Evolutionary conservation across 2,113 vertebrate species (phyloP), one percentile per base, ranked within the genome.

Genomic region (Echinops telfairi): DNA sequence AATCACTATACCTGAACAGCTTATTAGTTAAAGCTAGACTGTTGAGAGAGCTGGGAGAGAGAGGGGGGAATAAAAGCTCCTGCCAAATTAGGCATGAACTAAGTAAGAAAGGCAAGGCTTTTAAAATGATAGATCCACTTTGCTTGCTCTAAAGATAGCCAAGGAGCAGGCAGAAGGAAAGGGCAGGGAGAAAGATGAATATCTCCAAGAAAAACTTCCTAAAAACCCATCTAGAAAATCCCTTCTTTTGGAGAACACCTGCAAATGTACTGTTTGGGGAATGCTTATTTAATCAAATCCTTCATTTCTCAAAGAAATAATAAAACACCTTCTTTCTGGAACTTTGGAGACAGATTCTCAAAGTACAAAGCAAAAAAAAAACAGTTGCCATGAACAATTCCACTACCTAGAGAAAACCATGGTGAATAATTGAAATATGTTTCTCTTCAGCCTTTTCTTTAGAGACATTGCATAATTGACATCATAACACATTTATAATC

Each of bases 271-370:
- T 84, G 29, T 16, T 60, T 83, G 36, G 47, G 14, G 19, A 11
- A 68, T 33, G 20, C 6, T 15, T 81, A 4, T 47, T 78, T 77
- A 33, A 93, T 79, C 17, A 85, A 88, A 71, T 80, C 47, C 36
- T 57, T 95, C 0, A 64, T 79, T 82, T 23, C 20, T 19, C 33
- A 57, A 25, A 62, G 47, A 53, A 53, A 38, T 66, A 83, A 82
- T 88, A n/a, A 73, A 60, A 68, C 0, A 22, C 1, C 0, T n/a
- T 77, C 17, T 2, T 82, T 90, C 19, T n/a, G 14, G 5, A 91
- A 88, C 40, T 91, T 68, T 76, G 71, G 29, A 29, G 31, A 90
- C 81, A 85, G 31, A 94, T 64, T 91, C 33, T 38, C 22, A 75
- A 53, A 22, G 8, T 33, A 62, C 15, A 47, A 79, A 82, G 47